Evolutionary conservation across 2,113 vertebrate genomes (phyloP).

Genomic region (Rhabdomys dilectus): DNA sequence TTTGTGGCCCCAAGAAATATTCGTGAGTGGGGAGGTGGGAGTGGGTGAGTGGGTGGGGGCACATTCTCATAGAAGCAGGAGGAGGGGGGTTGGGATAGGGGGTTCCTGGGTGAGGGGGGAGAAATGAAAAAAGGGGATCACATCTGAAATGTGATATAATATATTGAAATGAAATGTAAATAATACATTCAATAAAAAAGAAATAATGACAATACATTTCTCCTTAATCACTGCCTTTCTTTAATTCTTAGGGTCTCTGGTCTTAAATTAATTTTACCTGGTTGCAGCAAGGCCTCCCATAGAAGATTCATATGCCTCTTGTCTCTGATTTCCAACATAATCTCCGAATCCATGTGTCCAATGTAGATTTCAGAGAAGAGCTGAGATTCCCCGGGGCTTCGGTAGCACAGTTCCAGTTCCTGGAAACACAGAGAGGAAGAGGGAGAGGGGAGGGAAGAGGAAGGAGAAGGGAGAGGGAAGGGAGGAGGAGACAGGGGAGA

Average conservation of each 20-base stretch:
- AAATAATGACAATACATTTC: background rate
- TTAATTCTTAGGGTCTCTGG: background rate
- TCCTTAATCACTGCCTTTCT: background rate
- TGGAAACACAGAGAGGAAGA: background rate
- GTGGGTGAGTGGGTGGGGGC: too few relatives aligned
- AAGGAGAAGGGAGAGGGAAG: too few relatives aligned
- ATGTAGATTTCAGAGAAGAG: slow-evolving; percentile 63
- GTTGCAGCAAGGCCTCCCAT: slow-evolving; percentile 70
- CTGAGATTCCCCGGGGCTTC: slow-evolving; percentile 50
- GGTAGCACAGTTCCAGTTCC: slow-evolving; percentile 75
- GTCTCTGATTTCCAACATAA: slow-evolving; percentile 50
- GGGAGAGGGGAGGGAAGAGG: too few relatives aligned
- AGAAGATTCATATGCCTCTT: background rate
- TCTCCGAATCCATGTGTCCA: background rate
- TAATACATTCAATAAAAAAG: too few relatives aligned
- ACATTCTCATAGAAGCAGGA: too few relatives aligned
- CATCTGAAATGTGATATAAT: too few relatives aligned
- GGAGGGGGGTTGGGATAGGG: too few relatives aligned
- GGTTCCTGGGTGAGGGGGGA: too few relatives aligned
- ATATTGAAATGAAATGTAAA: too few relatives aligned
- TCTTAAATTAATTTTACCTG: slow-evolving; percentile 55
- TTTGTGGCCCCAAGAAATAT: background rate
- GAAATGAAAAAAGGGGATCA: too few relatives aligned
- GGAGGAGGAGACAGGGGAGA: background rate
- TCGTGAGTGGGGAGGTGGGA: too few relatives aligned